phyloP scores from a whole-genome alignment of 2,113 vertebrate species.

The Columba janthina region DNA sequence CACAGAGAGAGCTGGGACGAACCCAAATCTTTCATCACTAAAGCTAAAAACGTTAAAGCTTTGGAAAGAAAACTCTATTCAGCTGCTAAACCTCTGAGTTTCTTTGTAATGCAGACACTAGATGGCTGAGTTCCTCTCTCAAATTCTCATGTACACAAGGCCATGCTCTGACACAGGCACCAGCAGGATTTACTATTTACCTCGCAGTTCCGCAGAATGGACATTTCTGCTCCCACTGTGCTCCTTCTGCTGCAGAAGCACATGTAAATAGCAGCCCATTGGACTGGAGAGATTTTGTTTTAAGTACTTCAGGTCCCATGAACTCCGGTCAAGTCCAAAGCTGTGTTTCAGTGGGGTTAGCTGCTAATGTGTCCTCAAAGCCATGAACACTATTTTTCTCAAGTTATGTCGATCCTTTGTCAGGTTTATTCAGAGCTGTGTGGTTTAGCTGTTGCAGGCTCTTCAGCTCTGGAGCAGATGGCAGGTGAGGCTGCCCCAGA shows the following conservation, averaged over 20 bases:
- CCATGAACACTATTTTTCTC: not conserved
- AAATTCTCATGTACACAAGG: not conserved
- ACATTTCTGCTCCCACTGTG: not conserved
- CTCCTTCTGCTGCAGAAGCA: not conserved
- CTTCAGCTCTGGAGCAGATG: not conserved
- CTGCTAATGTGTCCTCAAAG: not conserved
- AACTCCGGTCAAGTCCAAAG: not conserved
- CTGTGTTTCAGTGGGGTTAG: not conserved
- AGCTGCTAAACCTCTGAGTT: not conserved
- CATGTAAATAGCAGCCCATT: accelerated
- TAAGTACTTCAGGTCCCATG: not conserved
- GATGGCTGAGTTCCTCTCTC: not conserved
- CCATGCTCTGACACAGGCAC: not conserved
- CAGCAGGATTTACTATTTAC: not conserved
- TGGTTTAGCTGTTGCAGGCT: not conserved
- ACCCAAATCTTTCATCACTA: not conserved
- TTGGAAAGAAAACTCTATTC: not conserved
- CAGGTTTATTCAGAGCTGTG: not conserved
- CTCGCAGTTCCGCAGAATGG: not conserved
- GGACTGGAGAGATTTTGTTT: not conserved
- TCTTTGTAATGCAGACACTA: not conserved
- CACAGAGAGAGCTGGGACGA: not conserved
- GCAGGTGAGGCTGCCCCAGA: not conserved
- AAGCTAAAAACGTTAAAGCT: not conserved
- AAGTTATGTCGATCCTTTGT: accelerated